Base-by-base conservation (phyloP, 2,888 invertebrate genomes). In the Seladonia tumulorum region DNA sequence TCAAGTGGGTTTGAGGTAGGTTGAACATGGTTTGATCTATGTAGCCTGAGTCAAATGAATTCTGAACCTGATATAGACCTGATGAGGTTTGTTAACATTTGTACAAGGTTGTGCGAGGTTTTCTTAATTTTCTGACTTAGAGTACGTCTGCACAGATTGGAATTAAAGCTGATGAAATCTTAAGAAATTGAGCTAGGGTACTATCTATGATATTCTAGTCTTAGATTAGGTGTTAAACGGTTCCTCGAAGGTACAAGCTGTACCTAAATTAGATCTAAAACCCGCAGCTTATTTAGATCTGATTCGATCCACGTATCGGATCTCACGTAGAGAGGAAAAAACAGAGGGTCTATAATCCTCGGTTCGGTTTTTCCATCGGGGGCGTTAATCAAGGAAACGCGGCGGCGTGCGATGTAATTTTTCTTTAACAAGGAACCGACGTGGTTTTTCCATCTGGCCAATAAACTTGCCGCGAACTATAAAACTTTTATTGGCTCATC, bases 401-500 rank as follows among this genome's bases (percentile, higher is more conserved):
- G 39, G 1, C 18, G 22, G 68, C 5, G 39, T 1, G 22, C 22
- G 45, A 25, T 60, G 16, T 14, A 72, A 16, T 49, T 42, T 53
- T 42, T n/a, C 68, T 25, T 25, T 47, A 35, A 47, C 53, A 81
- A 70, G n/a, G 22, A 35, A 25, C 49, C 68, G 25, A n/a, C 76
- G 45, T 42, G 53, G 39, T 70, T 57, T 63, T 35, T 49, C 70
- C 49, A 57, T 66, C 66, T 18, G 16, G 68, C 68, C 60, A 57
- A 83, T 84, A 83, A 83, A 73, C 73, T 74, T 39, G 10, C 53
- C 42, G 29, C 22, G 77, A 60, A 47, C 45, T 29, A 74, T 83
- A 77, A 84, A 84, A 84, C 47, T 77, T 84, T 77, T 76, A 82
- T 74, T 53, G 77, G 45, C 68, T 25, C 57, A n/a, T 49, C 60